A percentile compares a stretch with the other conserved stretches of the same genome.
Evolutionary conservation across 2,797 vertebrate genomes (phyloP).

Genomic region (Gallinago solitaria): DNA sequence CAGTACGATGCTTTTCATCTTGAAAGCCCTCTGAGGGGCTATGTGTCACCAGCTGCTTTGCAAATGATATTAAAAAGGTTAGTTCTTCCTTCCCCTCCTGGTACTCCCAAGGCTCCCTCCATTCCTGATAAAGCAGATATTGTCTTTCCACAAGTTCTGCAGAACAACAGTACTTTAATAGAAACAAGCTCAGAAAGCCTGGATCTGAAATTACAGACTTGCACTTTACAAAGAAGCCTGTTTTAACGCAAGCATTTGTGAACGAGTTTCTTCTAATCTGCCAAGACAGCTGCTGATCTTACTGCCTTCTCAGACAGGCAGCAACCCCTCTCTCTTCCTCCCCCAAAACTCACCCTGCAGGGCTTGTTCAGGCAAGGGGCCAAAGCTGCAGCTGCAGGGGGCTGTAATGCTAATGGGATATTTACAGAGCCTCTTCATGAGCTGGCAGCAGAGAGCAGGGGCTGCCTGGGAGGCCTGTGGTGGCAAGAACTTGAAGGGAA

Average conservation of each 20-base stretch:
- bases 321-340: background rate
- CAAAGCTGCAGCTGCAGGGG: constrained; percentile 47
- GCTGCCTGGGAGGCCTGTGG: constrained; percentile 13
- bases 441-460: background rate
- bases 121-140: background rate
- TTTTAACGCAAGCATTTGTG: background rate
- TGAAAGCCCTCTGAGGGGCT: background rate
- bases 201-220: constrained; percentile 31
- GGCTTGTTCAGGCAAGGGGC: constrained; percentile 33
- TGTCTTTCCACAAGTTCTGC: background rate
- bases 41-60: background rate
- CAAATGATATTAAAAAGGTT: background rate
- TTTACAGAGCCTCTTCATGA: background rate
- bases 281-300: constrained; percentile 41
- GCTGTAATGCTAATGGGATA: background rate
- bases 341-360: background rate
- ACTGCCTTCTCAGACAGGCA: background rate
- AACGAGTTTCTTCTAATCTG: constrained; percentile 35
- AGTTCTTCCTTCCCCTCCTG: background rate
- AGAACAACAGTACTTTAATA: background rate
- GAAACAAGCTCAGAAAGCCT: background rate
- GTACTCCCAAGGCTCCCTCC: background rate
- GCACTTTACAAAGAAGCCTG: background rate
- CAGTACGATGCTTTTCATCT: background rate
- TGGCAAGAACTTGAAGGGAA: background rate